A percentile compares a stretch with the other conserved stretches of the same genome.
Evolutionary conservation across 2,888 invertebrate genomes (phyloP).

Genomic region (Cryptus viduatorius): DNA sequence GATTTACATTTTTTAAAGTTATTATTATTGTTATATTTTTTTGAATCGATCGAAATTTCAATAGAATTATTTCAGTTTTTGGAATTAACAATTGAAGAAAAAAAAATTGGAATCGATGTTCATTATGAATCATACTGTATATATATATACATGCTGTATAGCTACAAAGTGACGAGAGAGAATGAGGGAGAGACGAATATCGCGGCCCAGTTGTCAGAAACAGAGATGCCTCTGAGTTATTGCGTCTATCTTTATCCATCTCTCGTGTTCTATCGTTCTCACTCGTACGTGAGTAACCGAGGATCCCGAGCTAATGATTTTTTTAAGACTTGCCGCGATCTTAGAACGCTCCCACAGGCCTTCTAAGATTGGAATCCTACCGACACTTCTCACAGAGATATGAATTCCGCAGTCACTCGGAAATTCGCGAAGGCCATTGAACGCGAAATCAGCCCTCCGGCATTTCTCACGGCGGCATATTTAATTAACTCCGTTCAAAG

Average conservation of each 20-base stretch:
- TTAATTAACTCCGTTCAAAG: background rate
- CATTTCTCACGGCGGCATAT: background rate
- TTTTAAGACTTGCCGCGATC: constrained; percentile 39
- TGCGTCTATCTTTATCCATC: constrained; percentile 69
- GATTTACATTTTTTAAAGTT: too few species aligned
- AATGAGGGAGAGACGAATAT: constrained; percentile 43
- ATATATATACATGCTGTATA: too few species aligned
- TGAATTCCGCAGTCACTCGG: constrained; percentile 31
- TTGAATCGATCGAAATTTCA: too few species aligned
- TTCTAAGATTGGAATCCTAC: constrained; percentile 34
- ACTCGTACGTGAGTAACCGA: background rate
- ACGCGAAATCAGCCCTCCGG: background rate
- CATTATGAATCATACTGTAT: too few species aligned
- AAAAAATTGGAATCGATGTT: too few species aligned
- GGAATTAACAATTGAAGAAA: too few species aligned
- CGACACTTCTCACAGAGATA: constrained; percentile 51
- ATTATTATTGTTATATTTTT: too few species aligned
- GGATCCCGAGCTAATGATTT: constrained; percentile 59
- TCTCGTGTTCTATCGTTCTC: constrained; percentile 29
- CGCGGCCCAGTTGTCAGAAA: constrained; percentile 76
- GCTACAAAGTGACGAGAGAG: constrained; percentile 47
- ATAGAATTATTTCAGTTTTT: too few species aligned
- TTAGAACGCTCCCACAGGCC: too few species aligned
- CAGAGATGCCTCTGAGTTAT: constrained; percentile 81
- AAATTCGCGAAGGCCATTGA: constrained; percentile 32